Percentiles rank a stretch among this genome's conserved stretches.
These are phyloP conservation scores for Tachypleus tridentatus DNA, from an alignment of 1,140 invertebrate species.

Conservation along the genomic window DNA sequence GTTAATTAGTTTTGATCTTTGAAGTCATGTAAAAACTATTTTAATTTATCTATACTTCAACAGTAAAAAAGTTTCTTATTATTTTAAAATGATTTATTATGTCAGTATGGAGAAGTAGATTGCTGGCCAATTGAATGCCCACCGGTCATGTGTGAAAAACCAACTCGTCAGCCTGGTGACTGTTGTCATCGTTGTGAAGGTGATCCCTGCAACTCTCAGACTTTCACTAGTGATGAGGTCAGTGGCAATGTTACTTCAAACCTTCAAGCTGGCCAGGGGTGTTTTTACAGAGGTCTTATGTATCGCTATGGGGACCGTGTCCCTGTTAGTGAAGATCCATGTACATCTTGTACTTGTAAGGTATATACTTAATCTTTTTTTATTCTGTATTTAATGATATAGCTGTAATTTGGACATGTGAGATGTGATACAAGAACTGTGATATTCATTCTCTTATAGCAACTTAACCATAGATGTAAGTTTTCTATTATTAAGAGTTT, in stretches of 20 bases:
- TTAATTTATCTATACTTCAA: no score
- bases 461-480: no score
- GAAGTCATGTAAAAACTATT: no score
- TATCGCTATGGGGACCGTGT: constrained; percentile 44
- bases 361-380: constrained; percentile 33
- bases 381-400: no score
- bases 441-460: no score
- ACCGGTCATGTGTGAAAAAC: constrained; percentile 50
- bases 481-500: no score
- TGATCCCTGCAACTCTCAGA: constrained; percentile 38
- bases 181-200: constrained; percentile 57
- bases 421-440: no score
- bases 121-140: constrained; percentile 79
- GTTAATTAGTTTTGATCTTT: no score
- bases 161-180: constrained; percentile 48
- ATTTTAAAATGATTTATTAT: no score
- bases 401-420: no score
- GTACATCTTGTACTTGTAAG: constrained; percentile 63
- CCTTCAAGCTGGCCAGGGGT: constrained; percentile 11
- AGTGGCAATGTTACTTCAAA: constrained; percentile 13
- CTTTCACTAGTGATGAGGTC: constrained; percentile 3
- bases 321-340: constrained; percentile 47
- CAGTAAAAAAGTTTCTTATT: no score
- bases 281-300: constrained; percentile 40
- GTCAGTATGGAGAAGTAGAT: constrained; percentile 68